A percentile compares a stretch with the other conserved stretches of the same genome.
Evolutionary conservation across 2,113 vertebrate genomes (phyloP).

Genomic region (Macaca mulatta): DNA sequence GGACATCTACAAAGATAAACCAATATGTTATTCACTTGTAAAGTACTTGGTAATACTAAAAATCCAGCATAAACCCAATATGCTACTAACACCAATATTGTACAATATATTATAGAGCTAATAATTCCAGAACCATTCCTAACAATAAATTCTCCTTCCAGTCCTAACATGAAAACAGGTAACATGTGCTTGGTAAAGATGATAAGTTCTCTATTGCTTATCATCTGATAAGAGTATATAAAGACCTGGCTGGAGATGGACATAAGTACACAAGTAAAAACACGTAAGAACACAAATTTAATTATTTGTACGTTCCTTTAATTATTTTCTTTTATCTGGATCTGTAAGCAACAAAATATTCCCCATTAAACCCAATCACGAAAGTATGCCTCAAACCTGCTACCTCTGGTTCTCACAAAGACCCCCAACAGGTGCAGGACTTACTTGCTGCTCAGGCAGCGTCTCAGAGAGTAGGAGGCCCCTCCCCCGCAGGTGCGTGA

Average conservation of each 20-base stretch:
- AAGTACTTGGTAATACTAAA: background rate
- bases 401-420: background rate
- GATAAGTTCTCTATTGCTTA: background rate
- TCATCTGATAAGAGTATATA: background rate
- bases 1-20: background rate
- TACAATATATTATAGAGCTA: background rate
- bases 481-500: conserved; percentile 97
- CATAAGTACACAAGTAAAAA: too few species aligned
- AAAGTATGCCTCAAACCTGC: background rate
- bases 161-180: background rate
- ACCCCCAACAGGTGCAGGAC: background rate
- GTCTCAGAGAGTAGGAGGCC: conserved; percentile 94
- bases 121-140: background rate
- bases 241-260: background rate
- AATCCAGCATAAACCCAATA: background rate
- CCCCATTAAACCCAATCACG: background rate
- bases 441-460: conserved; percentile 97
- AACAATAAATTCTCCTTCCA: background rate
- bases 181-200: background rate
- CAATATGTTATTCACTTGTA: background rate
- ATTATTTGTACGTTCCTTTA: background rate
- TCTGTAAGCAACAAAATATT: background rate
- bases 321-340: background rate
- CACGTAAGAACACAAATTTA: background rate
- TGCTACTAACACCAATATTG: background rate